These are phyloP conservation scores for Clitarchus hookeri DNA, from an alignment of 2,888 invertebrate species.

Conservation along the genomic window DNA sequence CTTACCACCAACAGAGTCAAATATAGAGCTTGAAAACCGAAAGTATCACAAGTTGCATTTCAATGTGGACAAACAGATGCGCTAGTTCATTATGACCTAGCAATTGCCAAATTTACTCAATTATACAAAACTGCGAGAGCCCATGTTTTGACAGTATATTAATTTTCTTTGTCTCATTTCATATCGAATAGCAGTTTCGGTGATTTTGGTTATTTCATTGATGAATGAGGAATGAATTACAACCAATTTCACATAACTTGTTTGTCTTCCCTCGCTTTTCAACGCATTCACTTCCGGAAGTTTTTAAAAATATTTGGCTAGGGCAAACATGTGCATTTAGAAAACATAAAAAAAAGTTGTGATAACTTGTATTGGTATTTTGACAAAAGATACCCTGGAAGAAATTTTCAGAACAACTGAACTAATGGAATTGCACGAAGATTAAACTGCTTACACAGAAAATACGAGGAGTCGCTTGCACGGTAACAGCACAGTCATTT, in stretches of 20 bases:
- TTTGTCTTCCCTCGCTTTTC: background rate
- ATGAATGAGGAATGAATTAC: background rate
- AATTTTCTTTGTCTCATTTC: background rate
- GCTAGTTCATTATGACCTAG: background rate
- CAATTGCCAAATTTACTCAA: background rate
- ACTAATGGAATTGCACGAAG: conserved; percentile 2
- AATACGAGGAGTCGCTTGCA: background rate
- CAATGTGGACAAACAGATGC: background rate
- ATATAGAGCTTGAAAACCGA: background rate
- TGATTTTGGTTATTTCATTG: conserved; percentile 3
- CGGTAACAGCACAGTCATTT: background rate
- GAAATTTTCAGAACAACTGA: background rate
- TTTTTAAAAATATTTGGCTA: background rate
- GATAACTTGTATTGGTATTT: background rate
- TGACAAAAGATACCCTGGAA: background rate
- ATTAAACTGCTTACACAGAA: background rate
- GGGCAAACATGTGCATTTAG: background rate
- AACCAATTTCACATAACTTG: conserved; percentile 4
- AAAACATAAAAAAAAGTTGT: background rate
- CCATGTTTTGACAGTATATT: background rate
- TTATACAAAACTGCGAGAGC: background rate
- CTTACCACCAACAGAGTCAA: background rate
- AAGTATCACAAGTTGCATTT: conserved; percentile 14
- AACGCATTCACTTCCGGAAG: background rate
- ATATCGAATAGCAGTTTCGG: background rate